phyloP scores from a whole-genome alignment of 2,888 invertebrate genomes.

The Tridacna crocea region DNA sequence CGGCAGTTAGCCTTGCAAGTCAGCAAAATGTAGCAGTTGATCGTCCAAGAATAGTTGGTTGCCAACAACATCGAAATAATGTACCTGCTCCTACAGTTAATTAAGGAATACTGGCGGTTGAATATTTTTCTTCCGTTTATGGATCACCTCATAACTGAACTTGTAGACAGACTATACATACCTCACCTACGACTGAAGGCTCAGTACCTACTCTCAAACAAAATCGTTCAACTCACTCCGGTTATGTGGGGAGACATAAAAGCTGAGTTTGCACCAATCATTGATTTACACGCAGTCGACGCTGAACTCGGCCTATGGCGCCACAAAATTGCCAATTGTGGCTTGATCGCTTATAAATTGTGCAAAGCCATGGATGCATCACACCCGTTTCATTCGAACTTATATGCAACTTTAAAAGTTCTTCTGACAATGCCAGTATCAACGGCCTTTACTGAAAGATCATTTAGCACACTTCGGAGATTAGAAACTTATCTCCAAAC shows the following conservation, averaged over 20 bases:
- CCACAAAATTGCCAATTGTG: not conserved
- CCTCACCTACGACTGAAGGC: constrained; percentile 3
- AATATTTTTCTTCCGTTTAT: constrained; percentile 30
- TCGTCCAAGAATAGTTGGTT: constrained; percentile 20
- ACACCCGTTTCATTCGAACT: not conserved
- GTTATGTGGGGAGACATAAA: constrained; percentile 22
- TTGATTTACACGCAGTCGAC: constrained; percentile 12
- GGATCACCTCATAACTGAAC: constrained; percentile 15
- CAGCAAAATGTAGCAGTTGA: not conserved
- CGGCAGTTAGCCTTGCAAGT: not conserved
- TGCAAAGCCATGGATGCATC: not conserved
- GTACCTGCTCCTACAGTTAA: constrained; percentile 21
- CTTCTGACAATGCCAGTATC: constrained; percentile 30
- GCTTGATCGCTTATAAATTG: not conserved
- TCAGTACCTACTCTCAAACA: constrained; percentile 27
- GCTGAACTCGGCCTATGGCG: constrained; percentile 14
- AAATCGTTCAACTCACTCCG: constrained; percentile 17
- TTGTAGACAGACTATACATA: constrained; percentile 22
- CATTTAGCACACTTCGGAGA: no score
- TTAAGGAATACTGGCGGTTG: constrained; percentile 34
- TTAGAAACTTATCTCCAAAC: no score
- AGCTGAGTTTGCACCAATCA: constrained; percentile 15
- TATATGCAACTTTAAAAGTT: not conserved
- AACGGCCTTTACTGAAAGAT: constrained; percentile 23
- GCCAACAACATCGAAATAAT: constrained; percentile 25